Base-by-base conservation (phyloP, 2,797 vertebrate species). In the Pogoniulus pusillus region DNA sequence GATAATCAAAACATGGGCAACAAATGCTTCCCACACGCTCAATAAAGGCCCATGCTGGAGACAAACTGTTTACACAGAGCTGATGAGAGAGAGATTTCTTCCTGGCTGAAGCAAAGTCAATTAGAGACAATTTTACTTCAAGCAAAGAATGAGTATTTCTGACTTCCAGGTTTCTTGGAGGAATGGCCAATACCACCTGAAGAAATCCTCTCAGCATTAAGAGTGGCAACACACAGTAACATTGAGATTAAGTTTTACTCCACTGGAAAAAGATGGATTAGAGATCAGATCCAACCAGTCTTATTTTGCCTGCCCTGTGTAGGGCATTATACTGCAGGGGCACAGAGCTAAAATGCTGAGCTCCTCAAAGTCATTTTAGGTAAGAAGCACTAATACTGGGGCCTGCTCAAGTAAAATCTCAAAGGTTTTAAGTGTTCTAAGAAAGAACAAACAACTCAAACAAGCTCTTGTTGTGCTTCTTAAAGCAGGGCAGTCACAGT, bases 21-120 rank as follows among this genome's bases (percentile, higher is more conserved):
- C 80, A 91, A 96, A 94, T 34, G 88, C 93, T 87, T 91, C 95
- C 93, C 92, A 41, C 7, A 3, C 49, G 95, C 83, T 90, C 92
- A 69, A 62, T 84, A 93, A 94, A 59, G 69, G 72, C 53, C 81
- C 66, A 6, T 9, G 32, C 64, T 82, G 74, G 24, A 93, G 89
- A 72, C 77, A 45, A 72, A 85, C 63, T 9, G 22, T 86, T 83
- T 78, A 72, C 23, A 75, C 41, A 32, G 79, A 86, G 43, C 81
- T 41, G 45, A 9, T 43, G 65, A 86, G 73, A 34, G 65, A 86
- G 73, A 34, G 5, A 41, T 49, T 93, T 59, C 66, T 64, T 85
- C 76, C 78, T 59, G 54, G 83, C 22, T 73, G 77, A 94, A 92
- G 81, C 80, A 94, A 85, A 96, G 91, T 77, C 91, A 91, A 83